phyloP scores from a whole-genome alignment of 2,113 vertebrate species.

The Dermatemys mawii region DNA sequence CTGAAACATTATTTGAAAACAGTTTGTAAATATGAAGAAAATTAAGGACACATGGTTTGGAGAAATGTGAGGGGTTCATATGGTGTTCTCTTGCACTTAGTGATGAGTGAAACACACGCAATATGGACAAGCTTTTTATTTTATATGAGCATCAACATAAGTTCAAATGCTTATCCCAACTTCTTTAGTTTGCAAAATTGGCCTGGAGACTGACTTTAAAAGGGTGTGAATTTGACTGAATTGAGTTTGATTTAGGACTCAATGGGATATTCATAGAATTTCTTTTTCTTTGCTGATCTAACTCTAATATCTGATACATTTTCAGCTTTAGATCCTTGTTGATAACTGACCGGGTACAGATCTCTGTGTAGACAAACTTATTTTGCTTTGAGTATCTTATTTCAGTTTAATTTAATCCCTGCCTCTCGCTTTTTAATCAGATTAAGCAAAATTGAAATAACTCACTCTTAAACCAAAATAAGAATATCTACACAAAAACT shows the following conservation, averaged over 20 bases:
- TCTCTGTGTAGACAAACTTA: accelerated
- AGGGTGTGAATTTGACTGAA: neutral
- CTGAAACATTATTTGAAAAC: slow-evolving; percentile 31
- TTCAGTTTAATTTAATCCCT: neutral
- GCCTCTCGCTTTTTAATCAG: neutral
- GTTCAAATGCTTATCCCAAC: neutral
- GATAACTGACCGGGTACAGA: neutral
- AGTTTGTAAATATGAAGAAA: slow-evolving; percentile 34
- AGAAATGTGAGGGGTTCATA: neutral
- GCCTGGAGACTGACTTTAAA: neutral
- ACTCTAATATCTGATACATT: slow-evolving; percentile 44
- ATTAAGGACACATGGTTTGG: neutral
- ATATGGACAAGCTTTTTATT: accelerated
- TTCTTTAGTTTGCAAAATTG: neutral
- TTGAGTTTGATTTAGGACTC: neutral
- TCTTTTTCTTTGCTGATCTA: neutral
- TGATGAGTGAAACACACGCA: neutral
- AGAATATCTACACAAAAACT: accelerated
- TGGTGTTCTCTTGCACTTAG: neutral
- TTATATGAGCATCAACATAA: neutral
- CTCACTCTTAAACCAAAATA: neutral
- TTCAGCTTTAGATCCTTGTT: slow-evolving; percentile 26
- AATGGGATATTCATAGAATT: neutral
- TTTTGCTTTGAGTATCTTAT: accelerated
- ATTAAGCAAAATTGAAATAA: neutral